Base-by-base conservation (phyloP, 2,888 invertebrate species). In the Clivina fossor region DNA sequence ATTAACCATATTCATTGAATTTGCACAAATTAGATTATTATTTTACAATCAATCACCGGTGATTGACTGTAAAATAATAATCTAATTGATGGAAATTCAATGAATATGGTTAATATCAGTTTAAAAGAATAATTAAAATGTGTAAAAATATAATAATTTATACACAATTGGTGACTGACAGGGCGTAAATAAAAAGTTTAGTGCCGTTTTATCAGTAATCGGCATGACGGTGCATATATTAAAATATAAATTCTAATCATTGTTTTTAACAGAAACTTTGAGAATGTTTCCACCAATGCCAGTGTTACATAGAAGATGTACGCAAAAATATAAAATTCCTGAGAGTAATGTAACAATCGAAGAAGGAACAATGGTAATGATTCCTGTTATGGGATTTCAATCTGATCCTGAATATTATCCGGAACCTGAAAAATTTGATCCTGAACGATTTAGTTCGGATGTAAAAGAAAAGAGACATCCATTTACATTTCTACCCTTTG, bases 241-340 rank as follows among this genome's bases (percentile, higher is more conserved):
- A n/a, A n/a, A n/a, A n/a, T 24, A 33, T 43, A 15, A 8, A 33
- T 18, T 22, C 32, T 28, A 5, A 32, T 46, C n/a, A 28, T 67
- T 64, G 11, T 62, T n/a, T n/a, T n/a, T n/a, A n/a, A n/a, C n/a
- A 74, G 78, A 79, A 64, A 70, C 76, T 0, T 63, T 78, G 2
- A 68, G 79, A 8, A 68, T 73, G 44, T 76, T 76, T 62, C 76
- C 79, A 5, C 72, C 76, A 0, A 58, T 73, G 1, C 61, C 69
- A 0, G 58, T 67, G 1, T 56, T 76, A 0, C 69, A 69, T 1
- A 69, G 76, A 28, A 32, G 65, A 2, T 68, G 74, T 24, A 60
- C 57, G 4, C 65, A 66, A 22, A 67, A 72, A 32, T 74, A 72
- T 58, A 43, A 54, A 18, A 51, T 76, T 2, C 67, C 71, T 1